Conservation (phyloP, 1,140 invertebrate species). For the Goniozus legneri region DNA sequence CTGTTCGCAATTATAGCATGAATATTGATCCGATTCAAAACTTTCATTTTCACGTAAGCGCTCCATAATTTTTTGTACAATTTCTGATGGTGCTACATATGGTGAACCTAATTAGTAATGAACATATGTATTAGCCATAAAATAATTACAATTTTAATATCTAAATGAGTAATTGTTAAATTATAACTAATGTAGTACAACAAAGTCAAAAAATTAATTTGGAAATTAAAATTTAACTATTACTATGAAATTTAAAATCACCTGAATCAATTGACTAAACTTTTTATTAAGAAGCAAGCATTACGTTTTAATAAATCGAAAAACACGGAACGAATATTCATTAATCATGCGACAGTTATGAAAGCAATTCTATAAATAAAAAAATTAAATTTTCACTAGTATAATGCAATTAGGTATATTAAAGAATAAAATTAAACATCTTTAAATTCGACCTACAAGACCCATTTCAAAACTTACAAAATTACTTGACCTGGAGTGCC, state of each 20-base stretch:
- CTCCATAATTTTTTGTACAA: conserved; percentile 61
- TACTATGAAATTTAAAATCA: conserved; percentile 3
- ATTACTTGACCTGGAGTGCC: conserved; percentile 49
- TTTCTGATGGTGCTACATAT: conserved; percentile 56
- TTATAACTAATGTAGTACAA: background rate
- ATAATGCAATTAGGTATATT: no score
- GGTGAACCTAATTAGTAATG: conserved; percentile 48
- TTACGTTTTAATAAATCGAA: no score
- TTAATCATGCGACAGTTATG: no score
- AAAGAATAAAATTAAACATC: no score
- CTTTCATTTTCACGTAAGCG: conserved; percentile 56
- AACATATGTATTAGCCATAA: background rate
- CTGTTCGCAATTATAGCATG: conserved; percentile 24
- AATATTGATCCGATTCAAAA: conserved; percentile 40
- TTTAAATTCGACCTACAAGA: conserved; percentile 16
- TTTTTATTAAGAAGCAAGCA: no score
- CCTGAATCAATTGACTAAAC: no score
- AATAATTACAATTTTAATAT: background rate
- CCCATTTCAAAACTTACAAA: conserved; percentile 47
- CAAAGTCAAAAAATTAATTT: background rate
- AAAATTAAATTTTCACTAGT: no score
- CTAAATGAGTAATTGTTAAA: conserved; percentile 1
- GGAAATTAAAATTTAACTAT: conserved; percentile 4
- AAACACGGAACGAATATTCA: no score
- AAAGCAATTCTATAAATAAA: no score